Conservation (phyloP, 1,140 invertebrate genomes). For the Drosophila lacertosa region DNA sequence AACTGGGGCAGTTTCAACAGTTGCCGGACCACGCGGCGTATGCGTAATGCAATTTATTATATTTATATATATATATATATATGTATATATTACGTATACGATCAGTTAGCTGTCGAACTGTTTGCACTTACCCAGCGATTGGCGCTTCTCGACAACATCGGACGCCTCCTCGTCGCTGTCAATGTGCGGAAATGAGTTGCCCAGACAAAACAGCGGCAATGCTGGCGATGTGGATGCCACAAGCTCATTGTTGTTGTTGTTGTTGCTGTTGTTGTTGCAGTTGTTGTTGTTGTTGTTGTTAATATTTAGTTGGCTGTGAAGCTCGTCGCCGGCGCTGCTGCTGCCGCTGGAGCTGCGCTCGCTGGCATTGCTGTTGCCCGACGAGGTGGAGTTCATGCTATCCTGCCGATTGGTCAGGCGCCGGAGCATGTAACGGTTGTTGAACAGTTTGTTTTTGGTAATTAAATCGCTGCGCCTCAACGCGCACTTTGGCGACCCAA, state of each 20-base stretch:
- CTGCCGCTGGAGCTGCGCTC: conserved; percentile 56
- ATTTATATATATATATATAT: no score
- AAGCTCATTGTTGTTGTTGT: conserved; percentile 34
- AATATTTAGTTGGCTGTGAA: conserved; percentile 35
- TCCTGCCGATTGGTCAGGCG: conserved; percentile 81
- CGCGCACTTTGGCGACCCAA: conserved; percentile 80
- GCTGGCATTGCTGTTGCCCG: conserved; percentile 77
- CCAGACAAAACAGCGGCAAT: conserved; percentile 87
- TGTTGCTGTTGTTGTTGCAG: conserved; percentile 34
- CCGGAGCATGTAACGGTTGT: conserved; percentile 81
- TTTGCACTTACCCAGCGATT: conserved; percentile 63
- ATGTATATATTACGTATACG: conserved; percentile 79
- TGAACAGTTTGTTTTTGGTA: conserved; percentile 84
- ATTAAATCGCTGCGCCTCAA: conserved; percentile 83
- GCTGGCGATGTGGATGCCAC: conserved; percentile 67
- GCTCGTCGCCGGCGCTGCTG: conserved; percentile 61
- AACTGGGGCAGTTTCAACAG: conserved; percentile 16
- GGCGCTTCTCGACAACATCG: conserved; percentile 80
- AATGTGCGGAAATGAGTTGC: conserved; percentile 89
- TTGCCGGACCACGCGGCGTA: conserved; percentile 39
- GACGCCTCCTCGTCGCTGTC: conserved; percentile 89
- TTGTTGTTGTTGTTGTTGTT: conserved; percentile 26
- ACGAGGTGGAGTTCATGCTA: conserved; percentile 82
- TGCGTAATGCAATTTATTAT: conserved; percentile 66
- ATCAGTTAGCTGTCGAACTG: conserved; percentile 28